Percentiles rank a stretch among this genome's conserved stretches.
phyloP scores from a whole-genome alignment of 2,888 invertebrate genomes.

The Lochmaea crataegi region DNA sequence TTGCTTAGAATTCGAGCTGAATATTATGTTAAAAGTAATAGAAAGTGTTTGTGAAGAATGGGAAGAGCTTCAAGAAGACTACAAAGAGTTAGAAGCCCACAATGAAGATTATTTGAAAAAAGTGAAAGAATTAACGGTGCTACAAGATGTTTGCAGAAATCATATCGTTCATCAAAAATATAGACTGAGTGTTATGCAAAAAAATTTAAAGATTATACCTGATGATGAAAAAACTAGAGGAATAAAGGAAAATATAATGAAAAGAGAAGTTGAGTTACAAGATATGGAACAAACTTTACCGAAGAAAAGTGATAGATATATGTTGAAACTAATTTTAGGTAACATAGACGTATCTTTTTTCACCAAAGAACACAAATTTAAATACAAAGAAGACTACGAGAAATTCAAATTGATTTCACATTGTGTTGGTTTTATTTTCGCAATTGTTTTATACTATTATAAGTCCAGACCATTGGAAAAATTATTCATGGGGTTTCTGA shows the following conservation, averaged over 20 bases:
- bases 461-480: conserved; percentile 80
- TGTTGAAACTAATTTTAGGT: conserved; percentile 88
- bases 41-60: conserved; percentile 51
- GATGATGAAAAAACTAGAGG: conserved; percentile 27
- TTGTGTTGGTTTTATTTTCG: conserved; percentile 85
- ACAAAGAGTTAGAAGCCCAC: conserved; percentile 68
- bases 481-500: conserved; percentile 90
- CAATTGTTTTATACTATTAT: conserved; percentile 74
- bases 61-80: conserved; percentile 52
- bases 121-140: conserved; percentile 81
- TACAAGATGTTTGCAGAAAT: conserved; percentile 86
- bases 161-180: conserved; percentile 91
- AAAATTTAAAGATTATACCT: conserved; percentile 34
- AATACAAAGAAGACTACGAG: conserved; percentile 98
- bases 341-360: conserved; percentile 95
- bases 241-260: conserved; percentile 77
- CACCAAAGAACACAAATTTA: conserved; percentile 89
- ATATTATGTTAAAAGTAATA: conserved; percentile 40
- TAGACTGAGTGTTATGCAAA: conserved; percentile 78
- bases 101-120: conserved; percentile 85
- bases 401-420: conserved; percentile 95
- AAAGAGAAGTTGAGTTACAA: conserved; percentile 83
- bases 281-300: conserved; percentile 93
- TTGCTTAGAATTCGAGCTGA: neutral
- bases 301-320: conserved; percentile 87